phyloP scores from a whole-genome alignment of 2,888 invertebrate species.

The Chrysopilus asiliformis region DNA sequence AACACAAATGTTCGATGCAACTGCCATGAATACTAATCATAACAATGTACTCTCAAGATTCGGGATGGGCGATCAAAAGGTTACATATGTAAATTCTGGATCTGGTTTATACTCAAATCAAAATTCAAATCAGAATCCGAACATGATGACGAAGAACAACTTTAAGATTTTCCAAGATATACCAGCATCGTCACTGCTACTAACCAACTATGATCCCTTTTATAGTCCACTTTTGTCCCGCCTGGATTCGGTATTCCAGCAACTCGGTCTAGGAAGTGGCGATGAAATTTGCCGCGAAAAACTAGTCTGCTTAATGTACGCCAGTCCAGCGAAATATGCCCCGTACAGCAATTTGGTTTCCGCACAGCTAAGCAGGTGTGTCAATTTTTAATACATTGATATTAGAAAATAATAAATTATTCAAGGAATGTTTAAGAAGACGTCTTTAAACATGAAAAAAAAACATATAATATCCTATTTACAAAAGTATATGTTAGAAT shows the following conservation, averaged over 20 bases:
- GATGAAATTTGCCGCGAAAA: conserved; percentile 65
- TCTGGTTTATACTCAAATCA: conserved; percentile 41
- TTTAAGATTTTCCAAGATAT: conserved; percentile 81
- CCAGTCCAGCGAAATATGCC: conserved; percentile 75
- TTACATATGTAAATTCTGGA: conserved; percentile 46
- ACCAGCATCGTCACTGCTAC: conserved; percentile 64
- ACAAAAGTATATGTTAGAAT: too few species aligned
- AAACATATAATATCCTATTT: too few species aligned
- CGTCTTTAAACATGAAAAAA: too few species aligned
- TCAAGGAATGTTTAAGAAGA: too few species aligned
- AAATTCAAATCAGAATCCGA: neutral
- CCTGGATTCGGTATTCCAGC: conserved; percentile 70
- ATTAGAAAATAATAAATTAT: too few species aligned
- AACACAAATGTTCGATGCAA: conserved; percentile 23
- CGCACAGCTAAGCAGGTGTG: conserved; percentile 74
- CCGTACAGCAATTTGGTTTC: conserved; percentile 81
- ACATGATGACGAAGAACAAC: conserved; percentile 39
- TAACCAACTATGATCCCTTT: conserved; percentile 81
- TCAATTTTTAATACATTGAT: too few species aligned
- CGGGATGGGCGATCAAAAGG: conserved; percentile 47
- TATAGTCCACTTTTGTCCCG: conserved; percentile 76
- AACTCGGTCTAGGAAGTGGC: conserved; percentile 48
- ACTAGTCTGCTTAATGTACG: conserved; percentile 77
- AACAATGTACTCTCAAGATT: conserved; percentile 33
- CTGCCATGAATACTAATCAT: conserved; percentile 16